Evolutionary conservation across 2,113 vertebrate species (phyloP).

Genomic region (Zosterops pallidus): DNA sequence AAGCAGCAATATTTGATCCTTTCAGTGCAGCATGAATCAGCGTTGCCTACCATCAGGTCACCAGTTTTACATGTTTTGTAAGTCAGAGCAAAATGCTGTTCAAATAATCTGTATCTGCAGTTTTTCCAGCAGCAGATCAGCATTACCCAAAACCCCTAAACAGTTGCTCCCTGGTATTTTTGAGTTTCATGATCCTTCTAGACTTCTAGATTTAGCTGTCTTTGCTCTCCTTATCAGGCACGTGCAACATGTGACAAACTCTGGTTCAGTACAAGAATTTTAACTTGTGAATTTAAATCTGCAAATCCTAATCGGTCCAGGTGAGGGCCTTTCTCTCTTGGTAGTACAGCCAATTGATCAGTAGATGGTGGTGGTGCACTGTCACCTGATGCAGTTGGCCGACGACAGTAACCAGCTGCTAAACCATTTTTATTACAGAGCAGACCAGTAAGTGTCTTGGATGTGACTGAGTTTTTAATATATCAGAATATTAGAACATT

Average conservation of each 20-base stretch:
- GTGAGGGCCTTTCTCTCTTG: background rate
- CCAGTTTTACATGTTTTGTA: background rate
- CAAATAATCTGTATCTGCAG: background rate
- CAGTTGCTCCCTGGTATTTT: background rate
- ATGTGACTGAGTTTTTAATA: background rate
- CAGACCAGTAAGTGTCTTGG: background rate
- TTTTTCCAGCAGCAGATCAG: background rate
- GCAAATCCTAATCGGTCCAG: background rate
- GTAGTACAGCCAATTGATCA: conserved; percentile 29
- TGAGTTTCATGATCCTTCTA: background rate
- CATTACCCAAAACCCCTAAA: background rate
- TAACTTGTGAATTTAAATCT: background rate
- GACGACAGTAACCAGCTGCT: background rate
- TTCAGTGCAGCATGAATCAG: background rate
- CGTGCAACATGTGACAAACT: background rate
- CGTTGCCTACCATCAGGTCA: background rate
- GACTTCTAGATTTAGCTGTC: background rate
- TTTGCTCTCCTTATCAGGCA: background rate
- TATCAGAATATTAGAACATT: background rate
- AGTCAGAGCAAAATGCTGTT: background rate
- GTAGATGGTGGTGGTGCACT: conserved; percentile 62
- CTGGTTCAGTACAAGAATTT: background rate
- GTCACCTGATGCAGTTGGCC: background rate
- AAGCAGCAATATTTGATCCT: background rate
- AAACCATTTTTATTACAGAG: background rate